phyloP scores from a whole-genome alignment of 2,888 invertebrate genomes.

The Willowsia nigromaculata region DNA sequence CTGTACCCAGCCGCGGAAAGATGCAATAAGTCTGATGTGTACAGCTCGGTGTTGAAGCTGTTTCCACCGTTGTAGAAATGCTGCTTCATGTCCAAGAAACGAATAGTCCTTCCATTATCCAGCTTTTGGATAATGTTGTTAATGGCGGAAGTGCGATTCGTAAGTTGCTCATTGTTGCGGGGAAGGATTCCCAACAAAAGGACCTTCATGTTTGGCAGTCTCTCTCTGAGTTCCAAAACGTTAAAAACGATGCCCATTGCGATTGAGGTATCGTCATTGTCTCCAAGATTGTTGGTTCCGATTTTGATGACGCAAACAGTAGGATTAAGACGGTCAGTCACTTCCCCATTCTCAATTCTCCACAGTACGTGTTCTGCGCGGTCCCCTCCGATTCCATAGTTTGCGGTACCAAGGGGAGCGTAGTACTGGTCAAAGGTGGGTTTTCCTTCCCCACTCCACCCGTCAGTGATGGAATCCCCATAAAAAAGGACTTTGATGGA shows the following conservation, averaged over 20 bases:
- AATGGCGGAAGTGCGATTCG: constrained; percentile 37
- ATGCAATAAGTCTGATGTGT: constrained; percentile 70
- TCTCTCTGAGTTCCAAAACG: constrained; percentile 23
- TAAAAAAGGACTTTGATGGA: constrained; percentile 73
- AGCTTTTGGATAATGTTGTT: constrained; percentile 60
- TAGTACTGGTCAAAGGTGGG: constrained; percentile 67
- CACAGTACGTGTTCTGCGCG: constrained; percentile 82
- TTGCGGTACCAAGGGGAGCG: constrained; percentile 73
- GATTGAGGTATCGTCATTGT: constrained; percentile 81
- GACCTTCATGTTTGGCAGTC: constrained; percentile 68
- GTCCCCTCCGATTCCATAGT: constrained; percentile 81
- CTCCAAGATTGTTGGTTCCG: constrained; percentile 82
- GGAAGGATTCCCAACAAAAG: constrained; percentile 70
- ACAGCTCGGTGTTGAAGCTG: constrained; percentile 62
- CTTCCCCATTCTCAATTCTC: constrained; percentile 82
- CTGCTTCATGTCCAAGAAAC: constrained; percentile 76
- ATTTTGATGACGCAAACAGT: constrained; percentile 82
- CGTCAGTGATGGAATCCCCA: constrained; percentile 76
- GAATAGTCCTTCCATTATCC: constrained; percentile 71
- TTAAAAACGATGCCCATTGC: constrained; percentile 79
- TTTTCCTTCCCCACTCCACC: constrained; percentile 69
- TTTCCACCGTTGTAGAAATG: constrained; percentile 70
- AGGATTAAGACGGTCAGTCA: constrained; percentile 81
- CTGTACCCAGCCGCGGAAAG: constrained; percentile 71
- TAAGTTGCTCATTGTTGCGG: constrained; percentile 43